phyloP scores from a whole-genome alignment of 2,113 vertebrate genomes.

The Pangasianodon gigas region DNA sequence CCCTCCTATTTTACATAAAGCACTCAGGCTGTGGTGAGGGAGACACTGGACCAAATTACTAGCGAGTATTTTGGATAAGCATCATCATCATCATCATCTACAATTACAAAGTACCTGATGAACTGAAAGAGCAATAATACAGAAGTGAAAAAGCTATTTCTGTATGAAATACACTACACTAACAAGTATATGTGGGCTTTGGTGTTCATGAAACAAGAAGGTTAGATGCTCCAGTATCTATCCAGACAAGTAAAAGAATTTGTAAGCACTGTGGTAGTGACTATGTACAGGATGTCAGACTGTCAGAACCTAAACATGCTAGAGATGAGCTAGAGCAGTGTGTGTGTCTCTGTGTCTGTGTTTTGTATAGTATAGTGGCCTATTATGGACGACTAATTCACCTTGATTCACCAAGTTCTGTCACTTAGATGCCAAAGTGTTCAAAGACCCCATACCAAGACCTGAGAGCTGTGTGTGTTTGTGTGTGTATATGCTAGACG shows the following conservation, averaged over 20 bases:
- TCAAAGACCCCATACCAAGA: constrained; percentile 10
- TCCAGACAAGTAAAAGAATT: background rate
- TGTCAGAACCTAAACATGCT: background rate
- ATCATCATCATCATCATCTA: too few species aligned
- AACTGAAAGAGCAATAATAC: too few species aligned
- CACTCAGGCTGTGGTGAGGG: too few species aligned
- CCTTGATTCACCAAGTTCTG: background rate
- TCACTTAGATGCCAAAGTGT: background rate
- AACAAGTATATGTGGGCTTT: background rate
- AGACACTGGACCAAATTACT: too few species aligned
- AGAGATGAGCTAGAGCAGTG: background rate
- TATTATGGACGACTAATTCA: background rate
- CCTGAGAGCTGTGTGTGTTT: background rate
- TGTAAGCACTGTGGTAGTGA: background rate
- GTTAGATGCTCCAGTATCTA: background rate
- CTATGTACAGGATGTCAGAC: background rate
- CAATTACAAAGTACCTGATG: too few species aligned
- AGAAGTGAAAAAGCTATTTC: too few species aligned
- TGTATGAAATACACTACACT: too few species aligned
- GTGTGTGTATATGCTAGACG: background rate
- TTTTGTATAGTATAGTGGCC: background rate
- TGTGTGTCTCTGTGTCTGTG: background rate
- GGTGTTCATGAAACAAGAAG: background rate
- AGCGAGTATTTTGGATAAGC: too few species aligned
- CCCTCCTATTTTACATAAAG: too few species aligned